A percentile compares a stretch with the other conserved stretches of the same genome.
Conservation (phyloP, 2,888 invertebrate genomes). For the Nudaria mundana region DNA sequence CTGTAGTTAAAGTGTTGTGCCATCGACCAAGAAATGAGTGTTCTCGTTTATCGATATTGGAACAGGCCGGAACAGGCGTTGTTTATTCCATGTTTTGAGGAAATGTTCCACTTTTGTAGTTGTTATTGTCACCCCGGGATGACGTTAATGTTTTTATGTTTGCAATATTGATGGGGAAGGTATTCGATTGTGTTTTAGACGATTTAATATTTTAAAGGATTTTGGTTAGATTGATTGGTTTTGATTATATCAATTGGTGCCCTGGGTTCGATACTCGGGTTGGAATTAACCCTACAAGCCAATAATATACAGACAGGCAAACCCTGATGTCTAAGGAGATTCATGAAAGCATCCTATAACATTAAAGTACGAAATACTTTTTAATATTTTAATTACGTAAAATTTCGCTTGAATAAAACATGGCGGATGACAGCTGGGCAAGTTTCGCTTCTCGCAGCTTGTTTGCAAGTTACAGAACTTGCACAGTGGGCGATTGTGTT, state of each 20-base stretch:
- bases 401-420: constrained; percentile 15
- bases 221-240: neutral
- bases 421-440: neutral
- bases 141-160: constrained; percentile 17
- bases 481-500: neutral
- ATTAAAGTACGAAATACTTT: constrained; percentile 2
- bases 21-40: neutral
- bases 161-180: constrained; percentile 15
- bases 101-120: constrained; percentile 10
- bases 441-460: neutral
- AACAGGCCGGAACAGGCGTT: neutral
- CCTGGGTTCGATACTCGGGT: neutral
- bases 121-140: constrained; percentile 6
- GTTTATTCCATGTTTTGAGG: constrained; percentile 6
- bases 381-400: constrained; percentile 14
- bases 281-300: no score
- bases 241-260: neutral
- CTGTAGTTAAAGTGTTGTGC: constrained; percentile 7
- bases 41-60: constrained; percentile 4
- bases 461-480: neutral
- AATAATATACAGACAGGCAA: no score
- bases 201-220: neutral
- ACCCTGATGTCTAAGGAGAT: no score
- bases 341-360: no score
- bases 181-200: neutral